Conservation (phyloP, 2,113 vertebrate genomes). For the Lethenteron reissneri region DNA sequence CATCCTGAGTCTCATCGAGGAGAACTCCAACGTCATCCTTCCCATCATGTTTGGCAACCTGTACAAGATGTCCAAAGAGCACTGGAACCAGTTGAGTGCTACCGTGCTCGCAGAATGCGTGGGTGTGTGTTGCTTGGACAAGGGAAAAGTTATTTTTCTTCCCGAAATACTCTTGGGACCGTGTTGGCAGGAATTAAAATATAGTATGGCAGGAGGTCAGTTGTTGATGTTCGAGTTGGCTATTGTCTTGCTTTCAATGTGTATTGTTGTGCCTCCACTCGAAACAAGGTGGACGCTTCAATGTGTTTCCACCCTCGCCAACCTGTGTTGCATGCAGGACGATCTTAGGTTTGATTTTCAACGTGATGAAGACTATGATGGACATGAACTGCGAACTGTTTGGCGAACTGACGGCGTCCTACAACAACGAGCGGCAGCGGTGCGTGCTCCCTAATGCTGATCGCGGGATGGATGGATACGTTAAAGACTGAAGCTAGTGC, state of each 20-base stretch:
- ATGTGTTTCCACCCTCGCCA: too few relatives aligned
- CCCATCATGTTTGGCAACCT: conserved; percentile 93
- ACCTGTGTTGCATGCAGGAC: conserved; percentile 30
- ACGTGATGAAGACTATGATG: conserved; percentile 88
- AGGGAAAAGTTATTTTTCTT: not conserved
- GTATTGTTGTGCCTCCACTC: conserved; percentile 8
- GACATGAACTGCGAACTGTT: conserved; percentile 92
- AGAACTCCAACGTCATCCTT: conserved; percentile 78
- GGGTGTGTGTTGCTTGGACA: too few relatives aligned
- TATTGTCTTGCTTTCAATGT: not conserved
- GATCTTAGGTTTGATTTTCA: conserved; percentile 83
- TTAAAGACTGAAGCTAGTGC: not conserved
- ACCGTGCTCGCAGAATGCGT: too few relatives aligned
- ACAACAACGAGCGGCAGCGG: conserved; percentile 79
- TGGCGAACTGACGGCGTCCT: conserved; percentile 73
- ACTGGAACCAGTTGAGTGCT: conserved; percentile 69
- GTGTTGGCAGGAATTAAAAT: not conserved
- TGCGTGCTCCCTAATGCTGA: conserved; percentile 16
- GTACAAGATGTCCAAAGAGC: conserved; percentile 97
- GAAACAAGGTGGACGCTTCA: too few relatives aligned
- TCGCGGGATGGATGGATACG: not conserved
- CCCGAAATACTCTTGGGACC: not conserved
- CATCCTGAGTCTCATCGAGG: conserved; percentile 92
- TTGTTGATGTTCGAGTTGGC: not conserved
- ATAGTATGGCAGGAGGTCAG: not conserved